A percentile compares a stretch with the other conserved stretches of the same genome.
Conservation (phyloP, 1,140 invertebrate species). For the Pygmarrhopalites habei region DNA sequence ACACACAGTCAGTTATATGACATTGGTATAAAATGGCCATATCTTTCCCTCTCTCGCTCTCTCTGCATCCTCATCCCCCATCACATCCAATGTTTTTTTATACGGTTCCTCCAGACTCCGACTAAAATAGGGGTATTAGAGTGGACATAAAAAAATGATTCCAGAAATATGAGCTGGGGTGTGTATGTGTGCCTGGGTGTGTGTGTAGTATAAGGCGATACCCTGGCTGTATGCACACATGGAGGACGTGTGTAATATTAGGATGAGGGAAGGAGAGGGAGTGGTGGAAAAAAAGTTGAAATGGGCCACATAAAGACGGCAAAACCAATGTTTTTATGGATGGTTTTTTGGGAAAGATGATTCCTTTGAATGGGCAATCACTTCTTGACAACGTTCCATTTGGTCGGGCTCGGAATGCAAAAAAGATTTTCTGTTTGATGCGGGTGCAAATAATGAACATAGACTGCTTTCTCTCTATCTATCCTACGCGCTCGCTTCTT, state of each 20-base stretch:
- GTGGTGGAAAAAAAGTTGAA: neutral
- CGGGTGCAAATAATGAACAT: conserved; percentile 1
- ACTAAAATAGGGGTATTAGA: too few species aligned
- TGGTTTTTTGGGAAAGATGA: conserved; percentile 1
- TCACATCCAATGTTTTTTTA: neutral
- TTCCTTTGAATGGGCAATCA: neutral
- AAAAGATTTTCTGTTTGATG: neutral
- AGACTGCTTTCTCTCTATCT: neutral
- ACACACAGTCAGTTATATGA: too few species aligned
- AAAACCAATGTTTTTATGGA: conserved; percentile 1
- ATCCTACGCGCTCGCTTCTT: neutral
- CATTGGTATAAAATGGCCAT: neutral
- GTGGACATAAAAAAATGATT: too few species aligned
- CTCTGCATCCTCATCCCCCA: neutral
- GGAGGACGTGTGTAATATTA: too few species aligned
- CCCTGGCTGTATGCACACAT: too few species aligned
- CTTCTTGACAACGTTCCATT: neutral
- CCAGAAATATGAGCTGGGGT: neutral
- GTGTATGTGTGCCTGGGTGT: neutral
- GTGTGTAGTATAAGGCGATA: neutral
- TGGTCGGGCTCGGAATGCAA: neutral
- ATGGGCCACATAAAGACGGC: conserved; percentile 1
- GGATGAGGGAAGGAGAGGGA: too few species aligned
- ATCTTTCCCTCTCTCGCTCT: neutral
- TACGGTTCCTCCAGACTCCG: too few species aligned